Evolutionary conservation across 1,140 invertebrate genomes (phyloP), one percentile per base, ranked within the genome.

Genomic region (Triops cancriformis): DNA sequence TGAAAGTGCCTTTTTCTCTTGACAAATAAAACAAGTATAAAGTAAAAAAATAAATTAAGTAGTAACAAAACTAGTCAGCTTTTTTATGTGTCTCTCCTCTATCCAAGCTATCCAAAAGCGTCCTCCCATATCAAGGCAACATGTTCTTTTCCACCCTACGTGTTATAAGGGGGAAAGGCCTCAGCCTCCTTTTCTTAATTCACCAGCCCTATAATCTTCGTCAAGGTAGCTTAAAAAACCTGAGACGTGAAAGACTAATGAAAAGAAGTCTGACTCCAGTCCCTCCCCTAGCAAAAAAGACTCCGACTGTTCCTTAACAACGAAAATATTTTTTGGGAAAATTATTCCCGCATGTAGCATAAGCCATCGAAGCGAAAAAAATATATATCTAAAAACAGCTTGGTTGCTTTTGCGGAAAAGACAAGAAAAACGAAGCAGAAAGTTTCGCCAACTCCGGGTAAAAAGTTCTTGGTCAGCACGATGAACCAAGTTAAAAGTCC

Each of bases 91-190:
- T 18, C 23, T 64, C 51, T 64, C n/a, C n/a, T 64, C 51, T 64
- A 18, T 64, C 14, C 14, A 64, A 12, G 51, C 51, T 64, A 23
- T 64, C 51, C 51, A 64, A 37, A 37, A 64, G 51, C 51, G 51
- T 64, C 51, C 51, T 64, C 18, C 51, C 51, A 64, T 64, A 64
- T 23, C 51, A 64, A 64, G 51, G 18, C 23, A 64, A 64, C 51
- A 64, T 64, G 51, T 64, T 64, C 51, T 64, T 64, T 64, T 64
- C 51, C 51, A 64, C 51, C 51, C 51, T 64, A 64, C 23, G 51
- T 64, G 51, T 64, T 64, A 37, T 37, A 37, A 37, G 31, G 31
- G 31, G 51, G 51, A 23, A 64, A 64, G 51, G 51, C 51, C 23
- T 18, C 51, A 64, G 51, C 51, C 51, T 64, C 51, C 51, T 18